Evolutionary conservation across 2,888 invertebrate species (phyloP), one percentile per base, ranked within the genome.

Genomic region (Brachylomia viminalis): DNA sequence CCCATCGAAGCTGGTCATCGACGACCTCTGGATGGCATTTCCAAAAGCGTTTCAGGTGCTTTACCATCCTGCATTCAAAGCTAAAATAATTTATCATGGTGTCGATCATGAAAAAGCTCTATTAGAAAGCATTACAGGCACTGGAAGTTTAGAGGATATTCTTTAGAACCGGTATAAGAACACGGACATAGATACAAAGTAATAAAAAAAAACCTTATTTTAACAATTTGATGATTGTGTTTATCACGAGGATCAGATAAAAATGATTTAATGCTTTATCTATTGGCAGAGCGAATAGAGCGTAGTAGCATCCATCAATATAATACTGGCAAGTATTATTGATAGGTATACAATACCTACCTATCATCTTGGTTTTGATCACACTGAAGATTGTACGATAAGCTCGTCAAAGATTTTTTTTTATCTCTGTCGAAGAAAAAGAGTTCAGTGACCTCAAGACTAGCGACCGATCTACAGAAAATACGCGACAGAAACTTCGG

Each of bases 371-470:
- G 45, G 47, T 13, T 56, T n/a, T 15, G 8, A 69, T 38, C 27
- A 15, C 20, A 49, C 27, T 38, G 17, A 11, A 33, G 11, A 49
- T 23, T 47, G 30, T 49, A 49, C 5, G 20, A 33, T 30, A 38
- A 7, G 4, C 15, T 13, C 27, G n/a, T n/a, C 8, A 30, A 30
- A n/a, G 2, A 56, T 56, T 15, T 23, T 20, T 20, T 1, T 69
- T 10, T 15, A 20, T 56, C 13, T 23, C 5, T 38, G 27, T 1
- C 58, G 10, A n/a, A 23, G 13, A 45, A 58, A 56, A 65, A 54
- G 17, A 42, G 73, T 59, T 71, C 49, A 71, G 5, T 71, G 49
- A 71, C 27, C 38, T 42, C 7, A 30, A 6, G 33, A 13, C 17
- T 11, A 13, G 17, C 7, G 33, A 8, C 1, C n/a, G n/a, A n/a